Evolutionary conservation across 53 echinoderm and acorn worm genomes (phyloP), one percentile per base, ranked within the genome.

Genomic region (Patiria pectinifera): DNA sequence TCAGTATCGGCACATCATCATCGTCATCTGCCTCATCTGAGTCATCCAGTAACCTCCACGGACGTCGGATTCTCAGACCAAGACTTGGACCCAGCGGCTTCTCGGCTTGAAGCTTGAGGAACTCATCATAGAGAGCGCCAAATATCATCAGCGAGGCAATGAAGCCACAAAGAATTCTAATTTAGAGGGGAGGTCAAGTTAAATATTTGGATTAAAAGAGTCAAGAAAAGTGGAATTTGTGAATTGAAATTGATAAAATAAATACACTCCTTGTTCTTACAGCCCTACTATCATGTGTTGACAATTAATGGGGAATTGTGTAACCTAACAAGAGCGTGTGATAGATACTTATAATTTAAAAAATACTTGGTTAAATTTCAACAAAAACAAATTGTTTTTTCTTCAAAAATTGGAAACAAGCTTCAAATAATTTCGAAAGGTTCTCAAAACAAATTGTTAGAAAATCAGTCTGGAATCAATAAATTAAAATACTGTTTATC

Each of bases 81-180:
- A 45, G 63, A 2, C 61, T n/a, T 43, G 3, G 81, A 6, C 48
- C 16, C 6, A 0, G 14, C 2, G 80, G 45, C 46, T 60, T 80
- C 69, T 22, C 62, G 22, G 78, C 86, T 45, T 44, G 48, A 15
- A 58, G 60, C 47, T 85, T 53, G 16, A 92, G 86, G 22, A 60
- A 86, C 61, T 85, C 78, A 45, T 92, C 92, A 48, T 85, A 78
- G 62, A 92, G 85, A 78, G 85, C 85, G 48, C 92, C 92, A 62
- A 77, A 3, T 45, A 92, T 19, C 92, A 92, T 92, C 60, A 92
- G 78, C 46, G 78, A 45, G 12, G 78, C 86, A 45, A 92, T 69
- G 66, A 92, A 4, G 47, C 74, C 72, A 45, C 92, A 92, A 15
- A 92, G 62, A 61, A 53, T 76, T 90, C 90, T 91, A 53, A 26